These are phyloP conservation scores for Corydoras maculifer DNA, from an alignment of 2,113 vertebrate genomes.

Conservation along the genomic window DNA sequence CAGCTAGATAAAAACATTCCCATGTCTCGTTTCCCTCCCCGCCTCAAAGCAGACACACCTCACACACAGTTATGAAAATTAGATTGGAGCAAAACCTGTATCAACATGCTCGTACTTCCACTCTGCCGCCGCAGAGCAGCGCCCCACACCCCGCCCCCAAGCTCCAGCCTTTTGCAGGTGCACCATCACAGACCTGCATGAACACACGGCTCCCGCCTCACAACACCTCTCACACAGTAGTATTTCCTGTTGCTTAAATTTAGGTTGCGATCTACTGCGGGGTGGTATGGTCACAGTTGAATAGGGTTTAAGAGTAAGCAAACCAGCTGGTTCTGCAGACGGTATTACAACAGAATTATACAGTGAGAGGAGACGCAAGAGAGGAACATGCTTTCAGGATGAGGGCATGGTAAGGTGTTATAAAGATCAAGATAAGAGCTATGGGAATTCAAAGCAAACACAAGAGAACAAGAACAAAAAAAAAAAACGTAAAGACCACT, in stretches of 20 bases:
- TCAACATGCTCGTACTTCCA: not conserved
- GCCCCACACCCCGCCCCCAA: not conserved
- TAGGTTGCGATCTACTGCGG: slow-evolving; percentile 55
- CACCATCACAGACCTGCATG: slow-evolving; percentile 7
- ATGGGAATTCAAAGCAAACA: not conserved
- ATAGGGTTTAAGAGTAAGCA: slow-evolving; percentile 50
- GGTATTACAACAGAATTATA: not conserved
- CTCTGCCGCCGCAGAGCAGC: not conserved
- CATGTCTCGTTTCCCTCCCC: not conserved
- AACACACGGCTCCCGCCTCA: slow-evolving; percentile 33
- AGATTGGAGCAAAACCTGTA: not conserved
- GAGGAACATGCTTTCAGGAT: not conserved
- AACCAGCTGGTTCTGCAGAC: slow-evolving; percentile 23
- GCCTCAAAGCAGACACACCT: not conserved
- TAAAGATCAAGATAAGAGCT: slow-evolving; percentile 1
- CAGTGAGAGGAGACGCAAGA: not conserved
- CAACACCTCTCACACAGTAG: slow-evolving; percentile 41
- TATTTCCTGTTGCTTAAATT: slow-evolving; percentile 12
- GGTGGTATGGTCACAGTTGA: slow-evolving; percentile 56
- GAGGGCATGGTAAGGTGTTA: slow-evolving; percentile 4
- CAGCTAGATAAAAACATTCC: slow-evolving; percentile 14
- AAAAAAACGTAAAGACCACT: not conserved
- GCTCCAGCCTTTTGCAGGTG: not conserved
- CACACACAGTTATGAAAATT: slow-evolving; percentile 2
- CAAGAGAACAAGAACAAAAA: not conserved